Percentiles rank a stretch among this genome's conserved stretches.
Evolutionary conservation across 64 coral and sea anemone genomes (phyloP).

Genomic region (Astreopora myriophthalma): DNA sequence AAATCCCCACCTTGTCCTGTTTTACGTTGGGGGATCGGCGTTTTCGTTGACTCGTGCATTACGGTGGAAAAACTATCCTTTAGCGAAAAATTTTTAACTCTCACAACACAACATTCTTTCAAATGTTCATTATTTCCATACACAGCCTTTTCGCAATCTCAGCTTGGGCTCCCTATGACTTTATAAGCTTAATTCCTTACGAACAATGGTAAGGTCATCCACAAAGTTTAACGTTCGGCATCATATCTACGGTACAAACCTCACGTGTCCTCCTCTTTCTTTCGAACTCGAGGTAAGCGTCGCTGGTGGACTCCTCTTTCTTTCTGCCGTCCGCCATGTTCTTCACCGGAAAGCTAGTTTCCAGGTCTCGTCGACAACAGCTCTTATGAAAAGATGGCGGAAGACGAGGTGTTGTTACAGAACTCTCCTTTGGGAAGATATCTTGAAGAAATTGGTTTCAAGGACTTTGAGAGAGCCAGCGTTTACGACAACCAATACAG

Average conservation of each 20-base stretch:
- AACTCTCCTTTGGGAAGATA: slow-evolving; percentile 87
- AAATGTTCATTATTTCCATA: no score
- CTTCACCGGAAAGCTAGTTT: not conserved
- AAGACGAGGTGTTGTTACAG: slow-evolving; percentile 81
- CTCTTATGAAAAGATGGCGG: slow-evolving; percentile 17
- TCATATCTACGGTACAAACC: no score
- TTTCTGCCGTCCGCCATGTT: not conserved
- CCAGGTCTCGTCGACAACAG: not conserved
- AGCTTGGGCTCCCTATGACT: no score
- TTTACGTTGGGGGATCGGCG: not conserved
- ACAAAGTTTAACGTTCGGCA: no score
- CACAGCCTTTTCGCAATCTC: no score
- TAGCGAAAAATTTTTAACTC: no score
- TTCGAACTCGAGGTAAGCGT: not conserved
- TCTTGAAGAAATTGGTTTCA: slow-evolving; percentile 82
- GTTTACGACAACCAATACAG: not conserved
- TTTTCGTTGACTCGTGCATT: no score
- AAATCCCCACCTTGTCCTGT: not conserved
- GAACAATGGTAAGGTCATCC: no score
- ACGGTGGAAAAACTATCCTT: no score
- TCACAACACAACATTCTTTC: no score
- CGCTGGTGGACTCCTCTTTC: not conserved
- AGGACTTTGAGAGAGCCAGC: slow-evolving; percentile 70
- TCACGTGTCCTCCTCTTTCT: not conserved
- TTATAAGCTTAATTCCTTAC: no score